These are phyloP conservation scores for Phrynocephalus guinanensis DNA, from an alignment of 2,797 vertebrate species.

Conservation along the genomic window DNA sequence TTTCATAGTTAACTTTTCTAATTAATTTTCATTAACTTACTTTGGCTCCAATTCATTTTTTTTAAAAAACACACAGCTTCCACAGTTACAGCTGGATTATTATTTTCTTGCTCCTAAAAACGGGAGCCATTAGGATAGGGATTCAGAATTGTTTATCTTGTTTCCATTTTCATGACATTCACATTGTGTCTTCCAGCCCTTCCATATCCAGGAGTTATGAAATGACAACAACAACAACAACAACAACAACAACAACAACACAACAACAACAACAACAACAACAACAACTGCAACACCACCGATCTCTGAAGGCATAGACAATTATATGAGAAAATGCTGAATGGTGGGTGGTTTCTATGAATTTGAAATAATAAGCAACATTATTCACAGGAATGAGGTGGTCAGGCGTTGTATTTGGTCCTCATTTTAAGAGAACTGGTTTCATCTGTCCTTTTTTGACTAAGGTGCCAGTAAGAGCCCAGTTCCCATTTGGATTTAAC, in stretches of 20 bases:
- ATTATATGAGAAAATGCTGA: background rate
- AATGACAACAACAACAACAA: too few species aligned
- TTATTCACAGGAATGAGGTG: background rate
- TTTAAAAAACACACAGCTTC: too few species aligned
- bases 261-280: too few species aligned
- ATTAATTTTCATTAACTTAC: too few species aligned
- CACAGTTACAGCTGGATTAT: background rate
- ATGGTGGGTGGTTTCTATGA: background rate
- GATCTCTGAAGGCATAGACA: background rate
- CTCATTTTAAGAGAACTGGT: background rate
- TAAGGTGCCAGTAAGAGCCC: background rate
- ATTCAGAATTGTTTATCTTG: background rate
- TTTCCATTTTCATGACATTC: background rate
- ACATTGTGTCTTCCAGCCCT: background rate
- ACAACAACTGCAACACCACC: too few species aligned
- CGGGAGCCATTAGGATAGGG: background rate
- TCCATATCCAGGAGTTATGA: background rate
- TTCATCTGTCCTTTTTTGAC: background rate
- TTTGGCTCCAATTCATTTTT: too few species aligned
- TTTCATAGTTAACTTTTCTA: too few species aligned
- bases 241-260: too few species aligned
- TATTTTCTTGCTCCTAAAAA: background rate
- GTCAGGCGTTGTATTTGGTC: background rate
- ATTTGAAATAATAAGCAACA: background rate
- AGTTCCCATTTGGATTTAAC: background rate